Conservation (phyloP, 2,113 vertebrate species). For the Crotophaga sulcirostris region DNA sequence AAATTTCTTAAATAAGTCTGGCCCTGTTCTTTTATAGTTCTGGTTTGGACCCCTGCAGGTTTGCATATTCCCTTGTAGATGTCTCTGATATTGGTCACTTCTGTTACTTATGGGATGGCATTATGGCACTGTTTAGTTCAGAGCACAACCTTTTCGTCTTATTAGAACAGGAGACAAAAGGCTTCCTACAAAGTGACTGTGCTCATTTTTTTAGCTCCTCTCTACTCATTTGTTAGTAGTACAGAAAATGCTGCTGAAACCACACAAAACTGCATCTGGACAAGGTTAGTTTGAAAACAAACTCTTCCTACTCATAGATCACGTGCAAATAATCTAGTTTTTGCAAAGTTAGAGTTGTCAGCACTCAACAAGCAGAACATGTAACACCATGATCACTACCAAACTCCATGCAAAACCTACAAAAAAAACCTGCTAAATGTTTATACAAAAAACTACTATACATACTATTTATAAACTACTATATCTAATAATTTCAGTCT, state of each 20-base stretch:
- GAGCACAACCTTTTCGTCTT: not conserved
- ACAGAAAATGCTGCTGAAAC: not conserved
- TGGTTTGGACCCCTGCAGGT: not conserved
- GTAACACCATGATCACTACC: rapidly evolving
- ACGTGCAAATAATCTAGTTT: not conserved
- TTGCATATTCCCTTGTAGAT: not conserved
- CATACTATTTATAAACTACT: too few species aligned
- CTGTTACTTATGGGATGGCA: not conserved
- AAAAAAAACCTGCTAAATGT: not conserved
- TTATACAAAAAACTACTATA: too few species aligned
- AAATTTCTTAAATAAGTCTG: not conserved
- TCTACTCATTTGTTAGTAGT: not conserved
- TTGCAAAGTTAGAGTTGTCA: not conserved
- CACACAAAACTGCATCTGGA: not conserved
- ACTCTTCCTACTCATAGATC: not conserved
- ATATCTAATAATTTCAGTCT: not conserved
- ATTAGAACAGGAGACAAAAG: not conserved
- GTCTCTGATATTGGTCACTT: not conserved
- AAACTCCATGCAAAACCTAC: not conserved
- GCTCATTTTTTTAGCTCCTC: not conserved
- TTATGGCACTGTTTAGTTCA: not conserved
- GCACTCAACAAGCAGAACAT: not conserved
- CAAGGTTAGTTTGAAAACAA: not conserved
- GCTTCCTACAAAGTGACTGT: not conserved
- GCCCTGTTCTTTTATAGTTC: not conserved